phyloP scores from a whole-genome alignment of 2,888 invertebrate genomes.

The Minunthozetes semirufus region DNA sequence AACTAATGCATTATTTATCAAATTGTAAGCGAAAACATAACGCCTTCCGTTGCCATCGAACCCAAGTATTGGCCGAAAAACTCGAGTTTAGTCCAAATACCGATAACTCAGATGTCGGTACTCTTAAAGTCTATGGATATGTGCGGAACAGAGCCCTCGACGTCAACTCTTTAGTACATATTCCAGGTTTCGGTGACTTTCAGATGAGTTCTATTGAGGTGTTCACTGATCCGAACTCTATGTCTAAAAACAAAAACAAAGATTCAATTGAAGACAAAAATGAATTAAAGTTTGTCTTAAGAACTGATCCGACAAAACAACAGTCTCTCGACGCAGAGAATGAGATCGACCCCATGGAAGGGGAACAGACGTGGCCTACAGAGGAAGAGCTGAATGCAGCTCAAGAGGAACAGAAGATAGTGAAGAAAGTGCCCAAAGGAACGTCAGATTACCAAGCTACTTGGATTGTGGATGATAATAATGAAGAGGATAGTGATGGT shows the following conservation, averaged over 20 bases:
- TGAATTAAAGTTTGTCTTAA: constrained; percentile 42
- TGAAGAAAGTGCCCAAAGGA: constrained; percentile 79
- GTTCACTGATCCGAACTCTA: constrained; percentile 48
- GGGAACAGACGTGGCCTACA: constrained; percentile 95
- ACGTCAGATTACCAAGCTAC: constrained; percentile 96
- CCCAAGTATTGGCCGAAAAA: constrained; percentile 75
- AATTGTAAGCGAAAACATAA: constrained; percentile 71
- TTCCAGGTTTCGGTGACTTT: constrained; percentile 87
- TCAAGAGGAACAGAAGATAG: constrained; percentile 54
- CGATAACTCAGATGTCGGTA: constrained; percentile 42
- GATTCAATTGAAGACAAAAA: not conserved
- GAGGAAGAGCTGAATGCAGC: constrained; percentile 76
- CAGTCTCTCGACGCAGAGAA: constrained; percentile 71
- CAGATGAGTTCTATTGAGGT: constrained; percentile 70
- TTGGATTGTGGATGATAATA: constrained; percentile 52
- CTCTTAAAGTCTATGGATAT: constrained; percentile 75
- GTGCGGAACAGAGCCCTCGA: constrained; percentile 70
- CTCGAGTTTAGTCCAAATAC: constrained; percentile 56
- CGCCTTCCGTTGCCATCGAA: constrained; percentile 67
- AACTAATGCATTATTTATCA: constrained; percentile 67
- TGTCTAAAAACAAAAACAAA: not conserved
- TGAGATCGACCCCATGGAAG: constrained; percentile 80
- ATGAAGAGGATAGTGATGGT: constrained; percentile 48
- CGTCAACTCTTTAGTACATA: constrained; percentile 80
- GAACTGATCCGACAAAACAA: constrained; percentile 46